phyloP scores from a whole-genome alignment of 2,113 vertebrate genomes.

The Chamaea fasciata region DNA sequence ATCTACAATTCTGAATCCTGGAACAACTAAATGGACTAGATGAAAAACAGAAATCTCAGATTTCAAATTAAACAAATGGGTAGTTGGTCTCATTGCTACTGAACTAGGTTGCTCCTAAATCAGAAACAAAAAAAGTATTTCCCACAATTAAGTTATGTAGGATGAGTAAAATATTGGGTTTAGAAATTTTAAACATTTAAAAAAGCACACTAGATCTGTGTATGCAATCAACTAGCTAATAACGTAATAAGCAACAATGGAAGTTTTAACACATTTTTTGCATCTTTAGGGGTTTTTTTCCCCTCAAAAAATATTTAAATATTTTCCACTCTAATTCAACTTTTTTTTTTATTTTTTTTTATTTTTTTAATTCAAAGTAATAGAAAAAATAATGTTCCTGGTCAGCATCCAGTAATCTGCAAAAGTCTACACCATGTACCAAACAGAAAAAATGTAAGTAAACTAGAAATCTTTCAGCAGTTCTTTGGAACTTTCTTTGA shows the following conservation, averaged over 20 bases:
- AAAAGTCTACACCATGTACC: not conserved
- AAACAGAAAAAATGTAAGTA: not conserved
- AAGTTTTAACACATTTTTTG: not conserved
- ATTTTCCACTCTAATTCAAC: not conserved
- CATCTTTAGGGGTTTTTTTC: not conserved
- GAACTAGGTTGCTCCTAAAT: not conserved
- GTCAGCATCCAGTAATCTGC: not conserved
- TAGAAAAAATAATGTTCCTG: not conserved
- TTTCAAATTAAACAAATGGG: not conserved
- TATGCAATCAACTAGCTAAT: not conserved
- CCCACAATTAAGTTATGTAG: not conserved
- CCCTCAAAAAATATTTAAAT: not conserved
- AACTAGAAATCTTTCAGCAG: not conserved
- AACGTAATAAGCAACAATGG: not conserved
- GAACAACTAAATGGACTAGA: not conserved
- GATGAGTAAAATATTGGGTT: not conserved
- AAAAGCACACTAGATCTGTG: not conserved
- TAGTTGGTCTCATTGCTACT: not conserved
- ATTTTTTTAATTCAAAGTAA: not conserved
- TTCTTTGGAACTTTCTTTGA: not conserved
- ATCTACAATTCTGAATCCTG: not conserved
- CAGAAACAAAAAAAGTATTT: not conserved
- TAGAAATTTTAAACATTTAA: not conserved
- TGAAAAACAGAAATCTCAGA: not conserved
- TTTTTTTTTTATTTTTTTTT: not conserved